Base-by-base conservation (phyloP, 2,888 invertebrate genomes). In the Scrobipalpa atriplicella region DNA sequence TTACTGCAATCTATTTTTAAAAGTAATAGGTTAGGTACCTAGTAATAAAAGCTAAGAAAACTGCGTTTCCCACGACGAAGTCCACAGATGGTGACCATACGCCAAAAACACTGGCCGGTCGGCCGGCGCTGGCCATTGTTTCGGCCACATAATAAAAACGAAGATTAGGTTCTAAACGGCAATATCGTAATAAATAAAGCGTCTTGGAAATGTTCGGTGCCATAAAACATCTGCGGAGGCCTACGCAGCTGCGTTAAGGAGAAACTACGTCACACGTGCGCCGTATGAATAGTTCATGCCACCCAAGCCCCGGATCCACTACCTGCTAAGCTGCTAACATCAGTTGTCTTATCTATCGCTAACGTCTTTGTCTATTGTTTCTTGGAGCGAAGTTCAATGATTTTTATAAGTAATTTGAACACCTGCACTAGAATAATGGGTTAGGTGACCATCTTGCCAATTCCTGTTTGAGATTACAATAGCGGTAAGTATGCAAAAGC, bases 211-310 rank as follows among this genome's bases (percentile, higher is more conserved):
- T 87, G 82, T 87, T 90, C 89, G 84, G 84, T 80, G 83, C 83
- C 91, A 88, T 92, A 92, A 92, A 92, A 91, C 92, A 92, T 91
- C 92, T 92, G 92, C 83, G 79, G 77, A 84, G 87, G 85, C 86
- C 86, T 86, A 75, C 82, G 82, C 92, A 92, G 92, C 91, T 92
- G 92, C 83, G 87, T 72, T 85, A 76, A 78, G 80, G 81, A 83
- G 88, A 86, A 90, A 90, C 89, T 87, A 90, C 91, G 91, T 90
- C 90, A 90, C 90, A 89, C 87, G 88, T 85, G 89, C 78, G 83
- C 82, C 75, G 66, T 66, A 88, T 87, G 78, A 75, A 85, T 90
- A 91, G 91, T 70, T 78, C 69, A 69, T 74, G n/a, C 47, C 47
- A 47, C 16, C n/a, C 47, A 47, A 47, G 16, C 16, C 47, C 76